These are phyloP conservation scores for Scaptomyza tumidula DNA, from an alignment of 2,888 invertebrate genomes.

Conservation along the genomic window DNA sequence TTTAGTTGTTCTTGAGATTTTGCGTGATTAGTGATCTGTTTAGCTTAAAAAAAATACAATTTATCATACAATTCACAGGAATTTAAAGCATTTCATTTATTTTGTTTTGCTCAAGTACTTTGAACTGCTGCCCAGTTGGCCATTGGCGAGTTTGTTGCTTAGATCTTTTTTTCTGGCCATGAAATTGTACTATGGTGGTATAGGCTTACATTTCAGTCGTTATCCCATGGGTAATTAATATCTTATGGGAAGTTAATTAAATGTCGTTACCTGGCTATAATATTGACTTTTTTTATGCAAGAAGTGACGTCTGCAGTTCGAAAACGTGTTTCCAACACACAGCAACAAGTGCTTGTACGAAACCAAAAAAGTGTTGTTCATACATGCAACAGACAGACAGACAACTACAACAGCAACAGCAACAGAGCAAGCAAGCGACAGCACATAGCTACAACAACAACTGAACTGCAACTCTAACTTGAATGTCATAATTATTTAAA, in stretches of 20 bases:
- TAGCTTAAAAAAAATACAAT: background rate
- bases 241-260: slow-evolving; percentile 76
- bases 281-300: slow-evolving; percentile 37
- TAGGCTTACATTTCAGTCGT: slow-evolving; percentile 23
- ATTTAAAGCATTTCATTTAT: background rate
- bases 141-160: slow-evolving; percentile 25
- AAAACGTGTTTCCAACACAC: slow-evolving; percentile 56
- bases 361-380: slow-evolving; percentile 71
- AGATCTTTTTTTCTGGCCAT: slow-evolving; percentile 42
- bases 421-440: slow-evolving; percentile 12
- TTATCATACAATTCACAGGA: background rate
- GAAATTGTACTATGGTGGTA: slow-evolving; percentile 11
- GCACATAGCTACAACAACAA: slow-evolving; percentile 3
- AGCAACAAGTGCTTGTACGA: slow-evolving; percentile 42
- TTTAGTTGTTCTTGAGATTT: background rate
- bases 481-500: slow-evolving; percentile 74
- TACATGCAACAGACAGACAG: slow-evolving; percentile 25
- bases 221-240: slow-evolving; percentile 65
- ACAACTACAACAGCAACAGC: slow-evolving; percentile 21
- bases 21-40: no score
- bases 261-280: slow-evolving; percentile 38
- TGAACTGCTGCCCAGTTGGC: background rate
- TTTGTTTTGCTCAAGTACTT: background rate
- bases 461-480: slow-evolving; percentile 24
- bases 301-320: slow-evolving; percentile 25